Percentiles rank a stretch among this genome's conserved stretches.
Evolutionary conservation across 2,888 invertebrate species (phyloP).

Genomic region (Dusona sp.): DNA sequence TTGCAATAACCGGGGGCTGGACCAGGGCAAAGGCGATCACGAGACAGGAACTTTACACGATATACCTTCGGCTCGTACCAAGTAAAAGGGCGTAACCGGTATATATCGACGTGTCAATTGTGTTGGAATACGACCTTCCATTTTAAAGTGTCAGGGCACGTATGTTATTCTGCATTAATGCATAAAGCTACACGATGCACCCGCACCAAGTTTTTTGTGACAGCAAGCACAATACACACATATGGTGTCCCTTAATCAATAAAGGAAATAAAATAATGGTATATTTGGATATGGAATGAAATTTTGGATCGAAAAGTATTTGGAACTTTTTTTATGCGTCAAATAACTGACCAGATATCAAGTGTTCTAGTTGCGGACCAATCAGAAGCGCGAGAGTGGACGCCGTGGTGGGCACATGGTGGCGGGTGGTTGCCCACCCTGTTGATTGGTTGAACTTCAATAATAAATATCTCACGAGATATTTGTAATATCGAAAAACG

Average conservation of each 20-base stretch:
- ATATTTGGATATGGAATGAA: neutral
- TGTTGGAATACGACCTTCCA: neutral
- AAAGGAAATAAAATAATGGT: neutral
- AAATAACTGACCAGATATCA: neutral
- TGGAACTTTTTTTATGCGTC: neutral
- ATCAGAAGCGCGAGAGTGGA: neutral
- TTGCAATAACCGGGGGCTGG: slow-evolving; percentile 57
- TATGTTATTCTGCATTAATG: neutral
- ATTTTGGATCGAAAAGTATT: neutral
- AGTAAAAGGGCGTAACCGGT: slow-evolving; percentile 4
- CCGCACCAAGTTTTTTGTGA: neutral
- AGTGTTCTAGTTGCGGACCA: neutral
- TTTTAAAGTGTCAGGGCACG: neutral
- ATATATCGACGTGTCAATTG: neutral
- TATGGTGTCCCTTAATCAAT: neutral
- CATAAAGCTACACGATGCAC: neutral
- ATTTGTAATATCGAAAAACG: neutral
- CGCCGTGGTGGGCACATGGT: neutral
- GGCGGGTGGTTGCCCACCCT: neutral
- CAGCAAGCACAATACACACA: neutral
- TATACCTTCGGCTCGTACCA: neutral
- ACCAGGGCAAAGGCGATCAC: slow-evolving; percentile 38
- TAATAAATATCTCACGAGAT: neutral
- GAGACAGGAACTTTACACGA: slow-evolving; percentile 13
- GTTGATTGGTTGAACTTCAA: neutral